phyloP scores from a whole-genome alignment of 2,797 vertebrate genomes.

The Carapus acus region DNA sequence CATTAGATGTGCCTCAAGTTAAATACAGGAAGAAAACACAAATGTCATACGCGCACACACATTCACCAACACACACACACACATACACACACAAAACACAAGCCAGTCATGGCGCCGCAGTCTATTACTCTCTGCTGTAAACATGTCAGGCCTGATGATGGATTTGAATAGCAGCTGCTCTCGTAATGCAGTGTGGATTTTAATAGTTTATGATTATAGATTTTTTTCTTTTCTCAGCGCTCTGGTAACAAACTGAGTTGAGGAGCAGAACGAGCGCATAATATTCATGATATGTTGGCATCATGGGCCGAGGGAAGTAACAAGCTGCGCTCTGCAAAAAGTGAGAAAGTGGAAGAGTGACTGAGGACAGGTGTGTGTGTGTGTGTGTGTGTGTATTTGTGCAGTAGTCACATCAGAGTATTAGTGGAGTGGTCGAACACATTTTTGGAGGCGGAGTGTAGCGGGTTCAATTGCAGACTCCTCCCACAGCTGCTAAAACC shows the following conservation, averaged over 20 bases:
- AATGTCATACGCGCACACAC: not conserved
- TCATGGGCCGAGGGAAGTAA: not conserved
- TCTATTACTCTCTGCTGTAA: conserved; percentile 15
- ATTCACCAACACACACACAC: conserved; percentile 1
- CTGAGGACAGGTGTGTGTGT: too few relatives aligned
- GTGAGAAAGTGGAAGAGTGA: too few relatives aligned
- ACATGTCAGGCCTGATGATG: conserved; percentile 10
- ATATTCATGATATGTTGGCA: conserved; percentile 1
- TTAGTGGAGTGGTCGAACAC: too few relatives aligned
- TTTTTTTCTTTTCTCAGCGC: not conserved
- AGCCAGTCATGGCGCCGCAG: conserved; percentile 14
- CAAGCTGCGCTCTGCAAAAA: not conserved
- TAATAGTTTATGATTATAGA: conserved; percentile 4
- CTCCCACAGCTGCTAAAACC: too few relatives aligned
- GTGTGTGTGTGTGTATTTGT: too few relatives aligned
- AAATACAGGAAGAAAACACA: conserved; percentile 15
- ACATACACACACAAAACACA: conserved; percentile 1
- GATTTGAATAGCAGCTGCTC: conserved; percentile 8
- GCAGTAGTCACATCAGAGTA: too few relatives aligned
- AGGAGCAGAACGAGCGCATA: not conserved
- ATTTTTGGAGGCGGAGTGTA: too few relatives aligned
- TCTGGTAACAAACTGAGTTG: not conserved
- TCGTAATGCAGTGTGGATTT: conserved; percentile 5
- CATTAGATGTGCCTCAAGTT: conserved; percentile 14
- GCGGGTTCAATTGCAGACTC: too few relatives aligned